These are phyloP conservation scores for Zosterops lateralis DNA, from an alignment of 2,113 vertebrate species.

Conservation along the genomic window DNA sequence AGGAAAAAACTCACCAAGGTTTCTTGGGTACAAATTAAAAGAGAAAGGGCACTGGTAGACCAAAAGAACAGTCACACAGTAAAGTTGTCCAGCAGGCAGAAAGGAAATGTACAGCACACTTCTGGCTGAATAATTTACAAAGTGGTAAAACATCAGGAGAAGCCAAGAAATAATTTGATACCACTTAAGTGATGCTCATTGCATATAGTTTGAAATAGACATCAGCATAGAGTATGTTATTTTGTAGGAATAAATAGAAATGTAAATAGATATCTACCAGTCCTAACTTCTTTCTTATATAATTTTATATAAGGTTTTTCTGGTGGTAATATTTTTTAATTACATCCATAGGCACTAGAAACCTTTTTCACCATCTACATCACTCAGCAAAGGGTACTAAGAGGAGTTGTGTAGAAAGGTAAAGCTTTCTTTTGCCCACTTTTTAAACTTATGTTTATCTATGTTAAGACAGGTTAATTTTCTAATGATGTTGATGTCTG, in stretches of 20 bases:
- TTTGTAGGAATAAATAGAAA: not conserved
- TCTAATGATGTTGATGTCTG: not conserved
- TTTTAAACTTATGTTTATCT: not conserved
- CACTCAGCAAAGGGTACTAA: not conserved
- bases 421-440: not conserved
- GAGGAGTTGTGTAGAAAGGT: not conserved
- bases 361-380: not conserved
- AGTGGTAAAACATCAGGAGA: not conserved
- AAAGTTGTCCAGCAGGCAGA: not conserved
- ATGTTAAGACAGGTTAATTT: not conserved
- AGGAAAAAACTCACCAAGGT: not conserved
- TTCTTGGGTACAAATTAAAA: not conserved
- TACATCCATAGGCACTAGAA: not conserved
- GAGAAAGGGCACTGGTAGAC: not conserved
- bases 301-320: not conserved
- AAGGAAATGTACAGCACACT: not conserved
- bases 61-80: not conserved
- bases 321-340: not conserved
- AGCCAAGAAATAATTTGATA: not conserved
- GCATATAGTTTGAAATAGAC: not conserved
- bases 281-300: not conserved
- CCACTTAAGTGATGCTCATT: not conserved
- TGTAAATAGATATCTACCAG: not conserved
- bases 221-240: not conserved
- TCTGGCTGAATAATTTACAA: not conserved